A percentile compares a stretch with the other conserved stretches of the same genome.
These are phyloP conservation scores for Semibalanus balanoides DNA, from an alignment of 1,140 invertebrate species.

Conservation along the genomic window DNA sequence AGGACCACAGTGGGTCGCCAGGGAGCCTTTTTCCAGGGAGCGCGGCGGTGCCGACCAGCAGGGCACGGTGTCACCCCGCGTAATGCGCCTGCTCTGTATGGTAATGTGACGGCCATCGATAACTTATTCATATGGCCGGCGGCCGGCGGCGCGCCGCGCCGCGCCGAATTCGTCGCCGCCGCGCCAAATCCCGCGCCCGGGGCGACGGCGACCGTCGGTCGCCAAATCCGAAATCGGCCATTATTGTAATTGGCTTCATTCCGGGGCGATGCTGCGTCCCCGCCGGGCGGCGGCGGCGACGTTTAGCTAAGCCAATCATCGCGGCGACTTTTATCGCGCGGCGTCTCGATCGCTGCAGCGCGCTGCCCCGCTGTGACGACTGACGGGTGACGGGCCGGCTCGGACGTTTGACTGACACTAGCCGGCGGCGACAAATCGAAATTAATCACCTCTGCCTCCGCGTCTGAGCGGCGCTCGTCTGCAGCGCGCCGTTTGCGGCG, in stretches of 20 bases:
- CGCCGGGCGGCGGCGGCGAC: too few relatives aligned
- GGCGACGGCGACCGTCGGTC: too few relatives aligned
- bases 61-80: not conserved
- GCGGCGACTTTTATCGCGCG: too few relatives aligned
- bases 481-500: too few relatives aligned
- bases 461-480: not conserved
- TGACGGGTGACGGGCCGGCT: not conserved
- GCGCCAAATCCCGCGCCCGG: not conserved
- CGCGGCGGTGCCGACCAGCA: too few relatives aligned
- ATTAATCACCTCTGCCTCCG: not conserved
- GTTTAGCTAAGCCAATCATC: not conserved
- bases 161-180: not conserved
- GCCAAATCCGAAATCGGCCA: not conserved
- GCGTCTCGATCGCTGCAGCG: too few relatives aligned
- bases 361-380: not conserved
- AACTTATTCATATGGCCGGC: not conserved
- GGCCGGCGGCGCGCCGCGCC: too few relatives aligned
- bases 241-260: conserved; percentile 2
- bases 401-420: not conserved
- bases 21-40: too few relatives aligned
- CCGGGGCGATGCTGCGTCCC: too few relatives aligned
- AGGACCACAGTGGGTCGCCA: too few relatives aligned
- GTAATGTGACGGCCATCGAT: not conserved
- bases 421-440: not conserved
- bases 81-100: not conserved